Evolutionary conservation across 2,888 invertebrate genomes (phyloP), one percentile per base, ranked within the genome.

Genomic region (Drosophila paracracens): DNA sequence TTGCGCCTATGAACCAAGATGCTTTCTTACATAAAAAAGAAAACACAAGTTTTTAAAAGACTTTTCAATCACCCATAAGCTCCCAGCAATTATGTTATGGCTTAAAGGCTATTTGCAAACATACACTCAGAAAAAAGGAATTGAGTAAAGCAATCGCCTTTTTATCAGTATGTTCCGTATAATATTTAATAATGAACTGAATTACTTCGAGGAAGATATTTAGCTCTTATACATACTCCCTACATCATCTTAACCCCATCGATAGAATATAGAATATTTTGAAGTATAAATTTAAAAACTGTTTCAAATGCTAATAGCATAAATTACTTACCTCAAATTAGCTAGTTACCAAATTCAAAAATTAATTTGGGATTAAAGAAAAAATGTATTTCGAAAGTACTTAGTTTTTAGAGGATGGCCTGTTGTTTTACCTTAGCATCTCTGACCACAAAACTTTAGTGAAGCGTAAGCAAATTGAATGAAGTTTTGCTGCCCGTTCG

Each of bases 401-500:
- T 46, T 7, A 21, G 21, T 21, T 43, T 21, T 43, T 16, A 4
- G 21, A 7, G 16, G 43, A 43, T n/a, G n/a, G 5, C 13, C 21
- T 7, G 13, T 21, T 13, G 29, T 29, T 11, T 10, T 4, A n/a
- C 11, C 31, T 6, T 29, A 6, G 18, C 21, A 40, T 31, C 35
- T 35, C 25, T 21, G 38, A 53, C 38, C 54, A 16, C 53, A 31
- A 31, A 61, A 21, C 13, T 13, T 53, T 13, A 31, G 35, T 21
- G 60, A 54, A 38, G 25, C 56, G 48, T 50, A 50, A 16, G 50
- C 27, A 50, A 67, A 67, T 68, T 68, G 38, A 68, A 56, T 67
- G 43, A 35, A 38, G 27, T 13, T 18, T 27, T 48, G 36, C 36
- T 31, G 25, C 31, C 25, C 52, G 36, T 46, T 46, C 52, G 36